Conservation (phyloP, 2,797 vertebrate species). For the Centropyge bicolor region DNA sequence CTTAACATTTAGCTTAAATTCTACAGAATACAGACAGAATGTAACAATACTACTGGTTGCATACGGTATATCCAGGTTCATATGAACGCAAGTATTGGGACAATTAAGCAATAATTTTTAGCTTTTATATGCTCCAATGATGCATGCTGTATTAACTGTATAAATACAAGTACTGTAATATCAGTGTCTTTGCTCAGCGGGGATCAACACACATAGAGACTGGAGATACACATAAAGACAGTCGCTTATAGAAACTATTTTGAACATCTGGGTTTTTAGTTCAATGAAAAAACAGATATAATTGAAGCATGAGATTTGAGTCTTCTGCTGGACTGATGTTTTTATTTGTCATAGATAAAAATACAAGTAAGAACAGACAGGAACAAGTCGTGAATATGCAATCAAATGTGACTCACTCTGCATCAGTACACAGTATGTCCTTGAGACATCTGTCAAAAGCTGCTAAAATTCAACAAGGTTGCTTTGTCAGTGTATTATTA, state of each 20-base stretch:
- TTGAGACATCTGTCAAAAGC: background rate
- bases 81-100: background rate
- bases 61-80: background rate
- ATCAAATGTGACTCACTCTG: background rate
- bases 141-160: constrained; percentile 3
- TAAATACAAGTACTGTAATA: constrained; percentile 29
- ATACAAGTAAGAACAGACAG: constrained; percentile 16
- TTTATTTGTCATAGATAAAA: constrained; percentile 22
- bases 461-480: background rate
- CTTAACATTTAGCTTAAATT: background rate
- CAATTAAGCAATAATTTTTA: background rate
- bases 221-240: no score
- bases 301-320: background rate
- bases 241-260: background rate
- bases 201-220: background rate
- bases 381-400: background rate
- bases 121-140: constrained; percentile 11
- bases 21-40: background rate
- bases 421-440: background rate
- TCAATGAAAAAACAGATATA: background rate
- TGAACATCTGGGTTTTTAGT: background rate
- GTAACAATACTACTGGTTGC: background rate
- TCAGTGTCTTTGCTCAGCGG: background rate
- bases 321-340: background rate
- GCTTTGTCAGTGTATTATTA: background rate